Evolutionary conservation across 2,888 invertebrate genomes (phyloP), one percentile per base, ranked within the genome.

Genomic region (Diogma glabrata): DNA sequence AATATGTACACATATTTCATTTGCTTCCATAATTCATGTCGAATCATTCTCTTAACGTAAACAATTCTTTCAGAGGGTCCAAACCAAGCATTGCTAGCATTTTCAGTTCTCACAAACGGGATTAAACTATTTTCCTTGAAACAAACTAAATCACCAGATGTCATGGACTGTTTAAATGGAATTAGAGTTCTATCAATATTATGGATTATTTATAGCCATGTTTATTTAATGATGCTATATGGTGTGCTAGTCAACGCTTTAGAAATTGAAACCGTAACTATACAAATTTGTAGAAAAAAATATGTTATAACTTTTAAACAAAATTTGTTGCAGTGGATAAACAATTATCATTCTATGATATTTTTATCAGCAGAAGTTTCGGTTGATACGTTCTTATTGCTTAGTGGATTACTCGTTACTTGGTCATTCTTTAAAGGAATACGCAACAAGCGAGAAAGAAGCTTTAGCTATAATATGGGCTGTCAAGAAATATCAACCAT

Each of bases 331-430:
- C 22, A 53, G 53, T 53, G 47, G 50, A 10, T 47, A 7, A 12
- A 19, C 19, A 47, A 47, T 0, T 54, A 57, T 1, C 58, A 53
- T 14, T 47, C 57, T 1, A 55, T 58, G 16, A 20, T 60, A 2
- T 3, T 57, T 2, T 43, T 63, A 59, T 45, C 72, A 61, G 75
- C 64, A 58, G 26, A 69, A 0, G 63, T 75, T 14, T 70, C 75
- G 0, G 78, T 79, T 3, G 81, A 80, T 54, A 75, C 78, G 0
- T 80, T 80, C 59, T 76, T 80, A 56, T 57, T 75, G 14, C 57
- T 80, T 12, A 76, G 77, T 56, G 79, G 79, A 2, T 59, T 79
- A 19, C 64, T 79, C 0, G 66, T 72, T 2, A 69, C 73, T 0
- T 53, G 59, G 57, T 47, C 57, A 17, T 50, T 58, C 0, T 51